phyloP scores from a whole-genome alignment of 2,888 invertebrate species.

The Limenitis camilla region DNA sequence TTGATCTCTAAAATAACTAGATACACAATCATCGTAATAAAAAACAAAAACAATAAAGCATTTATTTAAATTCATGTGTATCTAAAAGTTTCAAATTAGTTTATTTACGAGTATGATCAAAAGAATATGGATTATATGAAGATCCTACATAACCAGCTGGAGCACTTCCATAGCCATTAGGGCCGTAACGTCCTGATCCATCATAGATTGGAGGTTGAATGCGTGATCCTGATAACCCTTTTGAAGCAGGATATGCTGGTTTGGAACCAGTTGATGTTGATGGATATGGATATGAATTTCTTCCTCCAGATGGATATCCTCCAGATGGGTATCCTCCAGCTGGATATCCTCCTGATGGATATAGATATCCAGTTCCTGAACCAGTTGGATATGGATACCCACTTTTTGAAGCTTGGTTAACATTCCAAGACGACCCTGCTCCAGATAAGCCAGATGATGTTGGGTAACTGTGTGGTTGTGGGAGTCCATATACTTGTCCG shows the following conservation, averaged over 20 bases:
- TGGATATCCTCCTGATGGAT: not conserved
- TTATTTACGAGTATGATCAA: too few species aligned
- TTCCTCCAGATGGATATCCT: not conserved
- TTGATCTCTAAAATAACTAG: too few species aligned
- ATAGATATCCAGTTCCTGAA: too few species aligned
- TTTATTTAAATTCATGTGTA: too few species aligned
- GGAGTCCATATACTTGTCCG: not conserved
- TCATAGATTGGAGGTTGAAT: not conserved
- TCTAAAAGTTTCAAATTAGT: too few species aligned
- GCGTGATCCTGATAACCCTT: not conserved
- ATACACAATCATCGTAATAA: too few species aligned
- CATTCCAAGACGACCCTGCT: too few species aligned
- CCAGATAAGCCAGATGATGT: not conserved
- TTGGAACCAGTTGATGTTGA: not conserved
- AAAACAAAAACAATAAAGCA: too few species aligned
- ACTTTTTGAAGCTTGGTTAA: not conserved
- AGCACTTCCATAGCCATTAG: not conserved
- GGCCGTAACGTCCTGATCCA: not conserved
- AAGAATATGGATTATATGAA: too few species aligned
- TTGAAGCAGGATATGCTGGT: conserved; percentile 1
- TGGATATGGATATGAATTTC: not conserved
- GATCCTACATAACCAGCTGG: not conserved
- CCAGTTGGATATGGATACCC: not conserved
- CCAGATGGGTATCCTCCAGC: not conserved
- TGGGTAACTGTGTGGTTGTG: not conserved